These are phyloP conservation scores for Nomia melanderi DNA, from an alignment of 1,140 invertebrate species.

Conservation along the genomic window DNA sequence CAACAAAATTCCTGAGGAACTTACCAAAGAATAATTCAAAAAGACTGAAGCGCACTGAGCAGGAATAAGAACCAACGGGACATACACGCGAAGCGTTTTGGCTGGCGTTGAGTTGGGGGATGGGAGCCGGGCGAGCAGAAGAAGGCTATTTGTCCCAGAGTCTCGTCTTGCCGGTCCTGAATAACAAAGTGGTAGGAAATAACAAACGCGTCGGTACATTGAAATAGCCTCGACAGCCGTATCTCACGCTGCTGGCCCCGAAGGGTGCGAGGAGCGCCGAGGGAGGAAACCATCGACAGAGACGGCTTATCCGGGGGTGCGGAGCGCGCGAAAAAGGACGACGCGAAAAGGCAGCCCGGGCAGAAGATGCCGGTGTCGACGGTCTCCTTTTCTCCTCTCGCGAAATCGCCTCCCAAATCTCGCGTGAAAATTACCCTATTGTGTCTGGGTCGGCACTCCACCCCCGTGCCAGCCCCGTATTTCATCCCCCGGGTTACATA, in stretches of 20 bases:
- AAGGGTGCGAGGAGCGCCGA: not conserved
- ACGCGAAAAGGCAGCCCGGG: slow-evolving; percentile 16
- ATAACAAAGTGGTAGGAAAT: slow-evolving; percentile 78
- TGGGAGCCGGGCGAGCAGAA: not conserved
- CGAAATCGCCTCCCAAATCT: slow-evolving; percentile 80
- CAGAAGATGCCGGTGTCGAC: slow-evolving; percentile 31
- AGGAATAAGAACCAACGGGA: not conserved
- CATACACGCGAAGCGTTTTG: slow-evolving; percentile 43
- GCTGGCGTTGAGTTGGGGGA: not conserved
- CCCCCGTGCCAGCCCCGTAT: slow-evolving; percentile 62
- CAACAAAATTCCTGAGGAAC: no score
- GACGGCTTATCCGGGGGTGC: slow-evolving; percentile 19
- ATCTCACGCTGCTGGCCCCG: slow-evolving; percentile 70
- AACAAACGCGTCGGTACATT: slow-evolving; percentile 80
- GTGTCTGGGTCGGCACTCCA: slow-evolving; percentile 59
- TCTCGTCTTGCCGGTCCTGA: slow-evolving; percentile 56
- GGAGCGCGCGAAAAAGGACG: slow-evolving; percentile 31
- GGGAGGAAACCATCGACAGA: not conserved
- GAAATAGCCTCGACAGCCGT: slow-evolving; percentile 76
- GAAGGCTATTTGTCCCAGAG: slow-evolving; percentile 67
- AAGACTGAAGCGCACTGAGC: no score
- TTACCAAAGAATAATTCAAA: not conserved
- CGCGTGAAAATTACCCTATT: slow-evolving; percentile 82
- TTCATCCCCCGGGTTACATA: slow-evolving; percentile 79
- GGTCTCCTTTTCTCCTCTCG: slow-evolving; percentile 69